Percentiles rank a stretch among this genome's conserved stretches.
Evolutionary conservation across 2,113 vertebrate genomes (phyloP).

Genomic region (Grantiella picta): DNA sequence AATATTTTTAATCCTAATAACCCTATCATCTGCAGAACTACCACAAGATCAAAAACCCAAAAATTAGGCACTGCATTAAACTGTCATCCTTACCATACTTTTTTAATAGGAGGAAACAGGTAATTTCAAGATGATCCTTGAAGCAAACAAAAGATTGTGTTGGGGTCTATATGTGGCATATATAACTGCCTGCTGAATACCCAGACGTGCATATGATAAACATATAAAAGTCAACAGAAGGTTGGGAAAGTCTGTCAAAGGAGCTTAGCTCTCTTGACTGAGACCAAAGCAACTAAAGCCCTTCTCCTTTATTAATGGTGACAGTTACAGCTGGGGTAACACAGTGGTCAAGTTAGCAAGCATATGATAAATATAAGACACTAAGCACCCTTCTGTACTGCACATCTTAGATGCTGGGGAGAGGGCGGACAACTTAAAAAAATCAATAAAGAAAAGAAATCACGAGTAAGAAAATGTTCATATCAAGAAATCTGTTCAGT

Average conservation of each 20-base stretch:
- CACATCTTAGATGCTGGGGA: background rate
- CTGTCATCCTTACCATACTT: background rate
- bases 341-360: background rate
- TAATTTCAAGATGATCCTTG: background rate
- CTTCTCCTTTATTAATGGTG: background rate
- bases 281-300: background rate
- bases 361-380: background rate
- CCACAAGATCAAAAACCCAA: background rate
- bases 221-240: background rate
- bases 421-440: background rate
- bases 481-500: background rate
- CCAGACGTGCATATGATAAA: background rate
- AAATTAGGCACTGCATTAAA: background rate
- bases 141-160: background rate
- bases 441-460: background rate
- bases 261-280: background rate
- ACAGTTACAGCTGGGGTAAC: background rate
- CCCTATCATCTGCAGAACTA: background rate
- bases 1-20: background rate
- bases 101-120: background rate
- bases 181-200: background rate
- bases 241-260: background rate
- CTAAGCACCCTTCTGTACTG: background rate
- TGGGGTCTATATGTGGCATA: background rate
- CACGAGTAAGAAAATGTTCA: background rate